phyloP scores from a whole-genome alignment of 2,113 vertebrate species.

The Nothoprocta pentlandii region DNA sequence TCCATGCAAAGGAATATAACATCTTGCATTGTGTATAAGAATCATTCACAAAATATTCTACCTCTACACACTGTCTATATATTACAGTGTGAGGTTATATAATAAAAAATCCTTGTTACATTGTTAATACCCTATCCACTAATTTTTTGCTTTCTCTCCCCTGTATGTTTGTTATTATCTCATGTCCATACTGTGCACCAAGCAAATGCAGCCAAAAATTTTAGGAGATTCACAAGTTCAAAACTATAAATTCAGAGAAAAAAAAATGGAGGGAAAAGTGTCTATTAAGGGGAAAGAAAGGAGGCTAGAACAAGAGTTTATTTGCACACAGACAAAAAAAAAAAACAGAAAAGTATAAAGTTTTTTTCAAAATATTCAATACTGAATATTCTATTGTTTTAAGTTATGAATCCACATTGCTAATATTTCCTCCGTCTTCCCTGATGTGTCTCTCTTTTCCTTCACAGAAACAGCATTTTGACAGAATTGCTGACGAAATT shows the following conservation, averaged over 20 bases:
- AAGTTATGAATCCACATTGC: background rate
- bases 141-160: no score
- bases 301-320: rapidly evolving
- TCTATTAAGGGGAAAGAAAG: background rate
- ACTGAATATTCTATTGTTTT: background rate
- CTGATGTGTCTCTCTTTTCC: background rate
- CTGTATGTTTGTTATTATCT: background rate
- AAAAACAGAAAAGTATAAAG: background rate
- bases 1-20: background rate
- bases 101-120: background rate
- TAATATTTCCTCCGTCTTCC: background rate
- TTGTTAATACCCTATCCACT: background rate
- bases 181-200: background rate
- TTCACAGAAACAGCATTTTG: background rate
- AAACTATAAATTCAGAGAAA: background rate
- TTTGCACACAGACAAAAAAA: background rate
- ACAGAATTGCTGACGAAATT: background rate
- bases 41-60: background rate
- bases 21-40: background rate
- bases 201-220: background rate
- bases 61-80: background rate
- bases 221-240: background rate
- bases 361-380: background rate
- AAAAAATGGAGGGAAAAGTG: background rate
- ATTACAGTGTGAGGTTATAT: background rate